Evolutionary conservation across 2,888 invertebrate species (phyloP), one percentile per base, ranked within the genome.

Genomic region (Eudemis profundana): DNA sequence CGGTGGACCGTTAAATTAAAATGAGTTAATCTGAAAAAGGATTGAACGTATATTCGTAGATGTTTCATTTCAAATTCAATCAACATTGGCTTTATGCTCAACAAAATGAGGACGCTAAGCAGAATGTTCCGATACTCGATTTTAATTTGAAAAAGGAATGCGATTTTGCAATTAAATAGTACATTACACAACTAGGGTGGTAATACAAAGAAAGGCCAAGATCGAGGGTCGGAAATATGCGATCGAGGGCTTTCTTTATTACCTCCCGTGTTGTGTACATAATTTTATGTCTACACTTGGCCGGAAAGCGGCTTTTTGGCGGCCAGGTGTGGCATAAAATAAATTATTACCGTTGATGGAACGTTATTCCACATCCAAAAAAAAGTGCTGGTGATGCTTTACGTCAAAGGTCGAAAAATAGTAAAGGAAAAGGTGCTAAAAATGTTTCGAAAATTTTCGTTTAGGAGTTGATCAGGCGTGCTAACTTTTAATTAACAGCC

Each of bases 1-100:
- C 50, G 50, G 15, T 17, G 50, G 27, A 51, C 42, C 50, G 59
- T 46, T 46, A 44, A 46, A 64, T 64, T 49, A 44, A 40, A 64
- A 46, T 29, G n/a, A 36, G 10, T 44, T 51, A n/a, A 57, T 14
- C 12, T 33, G 33, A 10, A 57, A 44, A 29, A 46, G 19, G 10
- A 19, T 12, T 33, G 27, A 40, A 17, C 49, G 21, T 33, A 40
- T 61, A 33, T 51, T 47, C 17, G 10, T 12, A 40, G 15, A 42
- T 15, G 23, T 15, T 19, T 36, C 17, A n/a, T 19, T 38, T 14
- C 3, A 17, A 17, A 4, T 33, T 19, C 8, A 46, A 57, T 57
- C n/a, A 33, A 14, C 8, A 46, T n/a, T n/a, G n/a, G n/a, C n/a
- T n/a, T n/a, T n/a, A n/a, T n/a, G n/a, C n/a, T n/a, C n/a, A n/a